Evolutionary conservation across 2,113 vertebrate genomes (phyloP).

Genomic region (Spheniscus mendiculus): DNA sequence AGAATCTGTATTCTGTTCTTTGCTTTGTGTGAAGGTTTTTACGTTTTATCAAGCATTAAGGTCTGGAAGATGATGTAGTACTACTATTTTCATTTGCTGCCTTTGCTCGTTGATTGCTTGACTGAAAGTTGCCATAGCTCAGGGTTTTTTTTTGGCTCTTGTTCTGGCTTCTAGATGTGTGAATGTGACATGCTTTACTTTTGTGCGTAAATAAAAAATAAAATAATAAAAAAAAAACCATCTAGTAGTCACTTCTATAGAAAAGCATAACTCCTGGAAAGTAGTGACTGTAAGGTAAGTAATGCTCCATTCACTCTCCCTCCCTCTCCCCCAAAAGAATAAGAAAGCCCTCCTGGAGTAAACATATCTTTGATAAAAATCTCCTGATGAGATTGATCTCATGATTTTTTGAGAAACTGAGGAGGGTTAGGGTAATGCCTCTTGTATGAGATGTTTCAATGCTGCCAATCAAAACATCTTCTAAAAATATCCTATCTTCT

Average conservation of each 20-base stretch:
- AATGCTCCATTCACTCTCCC: not conserved
- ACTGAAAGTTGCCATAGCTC: not conserved
- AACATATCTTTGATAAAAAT: not conserved
- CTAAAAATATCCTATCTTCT: slow-evolving; percentile 8
- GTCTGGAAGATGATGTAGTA: not conserved
- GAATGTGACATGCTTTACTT: not conserved
- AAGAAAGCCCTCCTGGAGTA: not conserved
- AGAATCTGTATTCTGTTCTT: not conserved
- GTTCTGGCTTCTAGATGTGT: not conserved
- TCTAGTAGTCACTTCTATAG: not conserved
- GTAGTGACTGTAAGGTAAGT: not conserved
- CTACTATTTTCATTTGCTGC: not conserved
- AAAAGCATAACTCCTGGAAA: not conserved
- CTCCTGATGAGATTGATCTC: not conserved
- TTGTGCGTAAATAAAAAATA: not conserved
- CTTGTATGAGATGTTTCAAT: not conserved
- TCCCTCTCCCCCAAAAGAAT: not conserved
- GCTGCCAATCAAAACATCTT: slow-evolving; percentile 10
- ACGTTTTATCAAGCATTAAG: not conserved
- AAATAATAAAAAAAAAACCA: not conserved
- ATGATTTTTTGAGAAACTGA: not conserved
- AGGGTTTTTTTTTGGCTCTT: not conserved
- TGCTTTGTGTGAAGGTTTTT: not conserved
- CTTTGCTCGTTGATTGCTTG: not conserved
- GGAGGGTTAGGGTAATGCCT: not conserved